Evolutionary conservation across 2,888 invertebrate genomes (phyloP).

Genomic region (Danaus chrysippus): DNA sequence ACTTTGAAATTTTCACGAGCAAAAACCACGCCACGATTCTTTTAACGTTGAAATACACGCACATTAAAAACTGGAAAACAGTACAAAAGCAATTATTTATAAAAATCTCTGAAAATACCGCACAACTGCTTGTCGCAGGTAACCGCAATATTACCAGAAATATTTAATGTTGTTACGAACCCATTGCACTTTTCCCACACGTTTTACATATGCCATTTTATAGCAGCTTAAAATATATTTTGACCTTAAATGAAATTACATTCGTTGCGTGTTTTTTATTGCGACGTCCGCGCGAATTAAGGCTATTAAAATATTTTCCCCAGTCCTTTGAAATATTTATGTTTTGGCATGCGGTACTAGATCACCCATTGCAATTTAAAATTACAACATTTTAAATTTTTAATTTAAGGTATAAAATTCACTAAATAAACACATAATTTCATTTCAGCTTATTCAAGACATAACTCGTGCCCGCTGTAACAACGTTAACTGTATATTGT

Average conservation of each 20-base stretch:
- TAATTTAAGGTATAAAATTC: slow-evolving; percentile 15
- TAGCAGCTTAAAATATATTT: slow-evolving; percentile 47
- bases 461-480: slow-evolving; percentile 25
- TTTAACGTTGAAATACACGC: slow-evolving; percentile 42
- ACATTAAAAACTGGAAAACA: slow-evolving; percentile 41
- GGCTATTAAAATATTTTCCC: slow-evolving; percentile 39
- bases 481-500: slow-evolving; percentile 31
- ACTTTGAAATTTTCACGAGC: slow-evolving; percentile 39
- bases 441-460: slow-evolving; percentile 19
- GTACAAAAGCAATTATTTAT: slow-evolving; percentile 57
- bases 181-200: slow-evolving; percentile 52
- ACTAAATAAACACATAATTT: slow-evolving; percentile 15
- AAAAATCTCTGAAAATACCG: slow-evolving; percentile 57
- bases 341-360: slow-evolving; percentile 23
- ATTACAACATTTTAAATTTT: slow-evolving; percentile 19
- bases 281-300: slow-evolving; percentile 38
- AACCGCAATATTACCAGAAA: slow-evolving; percentile 63
- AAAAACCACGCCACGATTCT: slow-evolving; percentile 41
- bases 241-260: slow-evolving; percentile 44
- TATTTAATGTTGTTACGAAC: slow-evolving; percentile 57
- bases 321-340: slow-evolving; percentile 29
- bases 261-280: slow-evolving; percentile 37
- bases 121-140: slow-evolving; percentile 60
- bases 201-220: slow-evolving; percentile 50
- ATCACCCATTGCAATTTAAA: slow-evolving; percentile 11